phyloP scores from a whole-genome alignment of 2,113 vertebrate genomes.

The Falcunculus frontatus region DNA sequence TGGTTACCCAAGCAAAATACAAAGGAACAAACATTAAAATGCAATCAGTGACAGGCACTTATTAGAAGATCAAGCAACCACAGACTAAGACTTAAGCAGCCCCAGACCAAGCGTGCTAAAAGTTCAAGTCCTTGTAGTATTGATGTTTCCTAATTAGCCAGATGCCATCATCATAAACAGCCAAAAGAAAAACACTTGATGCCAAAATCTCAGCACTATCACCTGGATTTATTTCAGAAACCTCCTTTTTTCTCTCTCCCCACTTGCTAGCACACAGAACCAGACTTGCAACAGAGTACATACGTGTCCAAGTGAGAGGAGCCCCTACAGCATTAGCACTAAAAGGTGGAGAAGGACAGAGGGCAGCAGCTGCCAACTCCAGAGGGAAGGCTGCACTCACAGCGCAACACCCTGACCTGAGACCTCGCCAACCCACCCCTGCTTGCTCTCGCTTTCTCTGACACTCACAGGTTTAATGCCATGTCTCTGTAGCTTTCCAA shows the following conservation, averaged over 20 bases:
- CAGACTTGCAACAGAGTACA: background rate
- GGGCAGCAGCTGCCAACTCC: background rate
- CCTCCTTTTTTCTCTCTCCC: background rate
- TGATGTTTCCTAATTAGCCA: background rate
- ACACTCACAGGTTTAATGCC: constrained; percentile 6
- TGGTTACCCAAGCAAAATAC: background rate
- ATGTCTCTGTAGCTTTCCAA: background rate
- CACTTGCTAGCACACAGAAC: background rate
- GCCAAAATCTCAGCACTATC: background rate
- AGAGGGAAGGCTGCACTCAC: background rate
- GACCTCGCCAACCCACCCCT: background rate
- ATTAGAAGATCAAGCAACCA: background rate
- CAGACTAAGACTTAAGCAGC: background rate
- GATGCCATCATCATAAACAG: background rate
- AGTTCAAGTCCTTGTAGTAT: background rate
- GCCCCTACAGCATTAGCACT: background rate
- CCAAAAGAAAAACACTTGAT: background rate
- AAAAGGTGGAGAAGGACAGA: background rate
- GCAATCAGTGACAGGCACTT: background rate
- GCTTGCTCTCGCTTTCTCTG: background rate
- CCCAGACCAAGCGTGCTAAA: accelerated
- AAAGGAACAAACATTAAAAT: constrained; percentile 1
- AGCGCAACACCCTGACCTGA: background rate
- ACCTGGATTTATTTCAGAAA: background rate
- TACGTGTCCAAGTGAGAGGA: accelerated